Percentiles rank a stretch among this genome's conserved stretches.
These are phyloP conservation scores for Paratilapia polleni DNA, from an alignment of 2,113 vertebrate species.

Conservation along the genomic window DNA sequence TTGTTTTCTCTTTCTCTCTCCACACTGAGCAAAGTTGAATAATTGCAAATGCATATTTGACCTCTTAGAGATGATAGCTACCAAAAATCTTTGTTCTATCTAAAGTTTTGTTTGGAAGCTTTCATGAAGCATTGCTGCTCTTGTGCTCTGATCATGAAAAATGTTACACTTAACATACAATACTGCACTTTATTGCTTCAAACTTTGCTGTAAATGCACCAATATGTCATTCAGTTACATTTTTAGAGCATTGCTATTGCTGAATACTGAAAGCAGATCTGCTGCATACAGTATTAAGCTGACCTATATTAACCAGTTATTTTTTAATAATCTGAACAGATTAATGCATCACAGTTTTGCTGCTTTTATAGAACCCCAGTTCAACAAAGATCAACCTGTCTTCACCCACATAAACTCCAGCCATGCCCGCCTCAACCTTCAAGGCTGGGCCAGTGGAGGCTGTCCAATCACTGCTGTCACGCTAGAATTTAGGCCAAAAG, in stretches of 20 bases:
- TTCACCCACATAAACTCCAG: slow-evolving; percentile 98
- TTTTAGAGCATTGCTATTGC: not conserved
- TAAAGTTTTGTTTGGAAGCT: no score
- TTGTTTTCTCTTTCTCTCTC: not conserved
- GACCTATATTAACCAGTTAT: not conserved
- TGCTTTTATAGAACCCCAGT: slow-evolving; percentile 88
- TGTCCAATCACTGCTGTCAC: slow-evolving; percentile 93
- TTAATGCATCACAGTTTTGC: not conserved
- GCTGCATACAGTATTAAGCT: no score
- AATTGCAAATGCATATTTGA: not conserved
- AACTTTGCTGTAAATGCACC: not conserved
- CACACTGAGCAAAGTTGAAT: no score
- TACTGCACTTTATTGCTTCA: not conserved
- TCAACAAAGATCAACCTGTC: slow-evolving; percentile 97
- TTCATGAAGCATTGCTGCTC: no score
- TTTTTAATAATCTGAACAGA: not conserved
- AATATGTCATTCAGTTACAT: not conserved
- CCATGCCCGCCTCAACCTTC: slow-evolving; percentile 94
- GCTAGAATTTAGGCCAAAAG: slow-evolving; percentile 94
- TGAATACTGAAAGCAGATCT: not conserved
- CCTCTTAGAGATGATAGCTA: not conserved
- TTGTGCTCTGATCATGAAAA: not conserved
- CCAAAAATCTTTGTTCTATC: no score
- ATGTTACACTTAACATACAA: not conserved
- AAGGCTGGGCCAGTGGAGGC: slow-evolving; percentile 96